Base-by-base conservation (phyloP, 2,888 invertebrate genomes). In the Andrena minutula region DNA sequence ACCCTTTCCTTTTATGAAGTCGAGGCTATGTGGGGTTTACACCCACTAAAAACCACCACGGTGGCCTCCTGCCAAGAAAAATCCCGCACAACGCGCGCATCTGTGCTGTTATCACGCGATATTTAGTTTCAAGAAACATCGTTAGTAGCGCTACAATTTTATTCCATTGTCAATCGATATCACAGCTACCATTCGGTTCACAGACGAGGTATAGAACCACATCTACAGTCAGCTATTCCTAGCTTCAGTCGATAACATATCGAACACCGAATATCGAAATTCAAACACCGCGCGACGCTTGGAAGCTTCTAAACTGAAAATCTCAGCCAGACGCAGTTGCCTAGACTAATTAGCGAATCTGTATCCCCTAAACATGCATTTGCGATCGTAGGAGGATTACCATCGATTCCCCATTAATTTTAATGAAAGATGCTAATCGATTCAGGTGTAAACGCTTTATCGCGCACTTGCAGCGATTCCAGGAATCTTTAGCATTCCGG, bases 361-460 rank as follows among this genome's bases (percentile, higher is more conserved):
- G 8, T 6, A n/a, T 53, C 35, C 35, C 6, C 20, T 4, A 26
- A 53, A 23, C 51, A 20, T 63, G 49, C 30, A 63, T 20, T 7
- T n/a, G 20, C 28, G 60, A 28, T 32, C 73, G 79, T 68, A 28
- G 65, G 72, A 58, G 69, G 71, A 83, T 82, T 77, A 82, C 64
- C 73, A 77, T 83, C 61, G 82, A 77, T 83, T 70, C n/a, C 28
- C 69, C 72, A 70, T 82, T 77, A 76, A 82, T 82, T 65, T 61
- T 73, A 83, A 83, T 61, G 77, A 77, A 64, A 73, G 73, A 83
- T 61, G 83, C 65, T 83, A 70, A 82, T 77, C 70, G 77, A 83
- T 82, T 41, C 47, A 69, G 69, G 60, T 61, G 64, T 65, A 65
- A 76, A 71, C 68, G 82, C 41, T 82, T 76, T 76, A 75, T 82